These are phyloP conservation scores for Kryphioiulus occultus DNA, from an alignment of 2,888 invertebrate species.

Conservation along the genomic window DNA sequence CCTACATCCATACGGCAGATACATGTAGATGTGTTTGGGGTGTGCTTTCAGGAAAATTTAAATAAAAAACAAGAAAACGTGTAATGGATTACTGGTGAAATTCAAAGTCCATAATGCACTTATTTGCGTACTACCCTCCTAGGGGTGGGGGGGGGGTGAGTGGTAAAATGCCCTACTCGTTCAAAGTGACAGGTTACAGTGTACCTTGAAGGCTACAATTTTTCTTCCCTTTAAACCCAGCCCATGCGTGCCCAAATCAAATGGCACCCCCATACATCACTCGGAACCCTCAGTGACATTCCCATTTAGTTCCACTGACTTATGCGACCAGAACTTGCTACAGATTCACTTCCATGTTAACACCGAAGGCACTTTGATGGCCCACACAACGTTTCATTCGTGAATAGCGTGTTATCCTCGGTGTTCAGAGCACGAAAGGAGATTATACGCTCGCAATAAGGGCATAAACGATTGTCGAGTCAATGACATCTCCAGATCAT, in stretches of 20 bases:
- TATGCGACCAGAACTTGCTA: neutral
- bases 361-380: neutral
- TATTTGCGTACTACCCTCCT: neutral
- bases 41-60: neutral
- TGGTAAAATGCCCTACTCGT: neutral
- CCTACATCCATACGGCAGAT: neutral
- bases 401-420: neutral
- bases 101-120: conserved; percentile 35
- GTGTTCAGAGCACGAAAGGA: neutral
- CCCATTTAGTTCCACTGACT: conserved; percentile 41
- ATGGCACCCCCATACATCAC: conserved; percentile 35
- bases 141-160: neutral
- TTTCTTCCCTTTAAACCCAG: conserved; percentile 47
- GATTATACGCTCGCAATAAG: neutral
- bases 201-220: conserved; percentile 39
- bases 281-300: neutral
- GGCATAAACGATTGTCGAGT: neutral
- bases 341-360: neutral
- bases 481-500: neutral
- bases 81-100: neutral
- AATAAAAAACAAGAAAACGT: neutral
- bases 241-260: conserved; percentile 45
- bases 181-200: conserved; percentile 43
- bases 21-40: neutral
- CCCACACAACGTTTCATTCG: neutral